phyloP scores from a whole-genome alignment of 2,888 invertebrate species.

The Sarcophaga rosellei region DNA sequence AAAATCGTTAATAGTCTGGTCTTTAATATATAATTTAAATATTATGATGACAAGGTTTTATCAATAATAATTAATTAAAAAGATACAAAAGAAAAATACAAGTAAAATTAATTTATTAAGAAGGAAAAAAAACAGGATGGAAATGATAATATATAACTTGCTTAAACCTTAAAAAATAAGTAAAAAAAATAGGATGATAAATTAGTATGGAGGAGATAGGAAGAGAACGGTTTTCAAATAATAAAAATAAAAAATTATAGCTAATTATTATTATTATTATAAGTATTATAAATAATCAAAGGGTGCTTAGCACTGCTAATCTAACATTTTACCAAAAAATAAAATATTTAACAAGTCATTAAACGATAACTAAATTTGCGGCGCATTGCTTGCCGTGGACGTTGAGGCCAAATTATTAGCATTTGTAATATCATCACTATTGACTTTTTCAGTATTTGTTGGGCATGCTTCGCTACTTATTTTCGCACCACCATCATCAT shows the following conservation, averaged over 20 bases:
- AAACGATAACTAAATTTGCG: conserved; percentile 79
- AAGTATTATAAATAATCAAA: conserved; percentile 49
- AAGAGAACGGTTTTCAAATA: not conserved
- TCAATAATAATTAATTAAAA: conserved; percentile 5
- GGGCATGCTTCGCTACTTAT: conserved; percentile 15
- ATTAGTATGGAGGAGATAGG: conserved; percentile 13
- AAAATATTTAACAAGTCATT: conserved; percentile 79
- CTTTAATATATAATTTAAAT: too few species aligned
- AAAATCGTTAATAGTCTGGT: too few species aligned
- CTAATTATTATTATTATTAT: conserved; percentile 34
- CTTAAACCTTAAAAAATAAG: conserved; percentile 41
- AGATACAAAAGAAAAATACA: conserved; percentile 2
- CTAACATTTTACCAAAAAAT: conserved; percentile 77
- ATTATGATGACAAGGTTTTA: too few species aligned
- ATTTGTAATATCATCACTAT: conserved; percentile 60
- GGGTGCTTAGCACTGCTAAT: conserved; percentile 69
- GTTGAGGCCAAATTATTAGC: conserved; percentile 61
- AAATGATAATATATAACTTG: conserved; percentile 41
- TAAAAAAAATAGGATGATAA: conserved; percentile 22
- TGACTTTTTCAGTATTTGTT: conserved; percentile 45
- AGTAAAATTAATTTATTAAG: conserved; percentile 39
- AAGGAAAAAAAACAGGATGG: not conserved
- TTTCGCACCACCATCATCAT: conserved; percentile 38
- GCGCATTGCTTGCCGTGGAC: conserved; percentile 75
- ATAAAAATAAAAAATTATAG: conserved; percentile 34